A percentile compares a stretch with the other conserved stretches of the same genome.
Conservation (phyloP, 2,113 vertebrate species). For the Aramus guarauna region DNA sequence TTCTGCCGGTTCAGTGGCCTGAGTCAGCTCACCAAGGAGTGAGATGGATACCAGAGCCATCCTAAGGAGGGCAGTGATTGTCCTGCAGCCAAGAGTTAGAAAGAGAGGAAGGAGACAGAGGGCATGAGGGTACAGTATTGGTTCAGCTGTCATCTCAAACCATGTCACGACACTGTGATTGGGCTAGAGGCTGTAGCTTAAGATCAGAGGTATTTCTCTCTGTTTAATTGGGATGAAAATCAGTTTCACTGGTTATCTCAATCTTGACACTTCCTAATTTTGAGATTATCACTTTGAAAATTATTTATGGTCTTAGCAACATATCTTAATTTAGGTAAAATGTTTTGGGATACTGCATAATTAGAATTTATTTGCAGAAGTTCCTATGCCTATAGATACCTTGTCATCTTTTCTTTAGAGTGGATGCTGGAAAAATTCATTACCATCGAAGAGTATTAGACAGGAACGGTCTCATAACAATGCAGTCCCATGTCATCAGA, state of each 20-base stretch:
- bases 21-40: neutral
- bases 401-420: conserved; percentile 67
- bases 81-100: neutral
- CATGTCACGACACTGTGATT: neutral
- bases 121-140: rapidly evolving
- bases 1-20: neutral
- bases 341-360: neutral
- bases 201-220: neutral
- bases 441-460: conserved; percentile 88
- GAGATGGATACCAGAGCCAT: neutral
- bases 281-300: neutral
- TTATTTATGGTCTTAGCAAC: no score
- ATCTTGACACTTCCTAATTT: neutral
- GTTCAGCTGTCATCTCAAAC: neutral
- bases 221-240: neutral
- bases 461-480: conserved; percentile 84
- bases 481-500: conserved; percentile 86
- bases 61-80: neutral
- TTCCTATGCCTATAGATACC: neutral
- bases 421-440: conserved; percentile 92
- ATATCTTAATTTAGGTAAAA: neutral
- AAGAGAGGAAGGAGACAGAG: neutral
- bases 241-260: neutral
- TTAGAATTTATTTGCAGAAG: neutral
- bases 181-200: neutral